Percentiles rank a stretch among this genome's conserved stretches.
Evolutionary conservation across 2,797 vertebrate genomes (phyloP).

Genomic region (Chelon labrosus): DNA sequence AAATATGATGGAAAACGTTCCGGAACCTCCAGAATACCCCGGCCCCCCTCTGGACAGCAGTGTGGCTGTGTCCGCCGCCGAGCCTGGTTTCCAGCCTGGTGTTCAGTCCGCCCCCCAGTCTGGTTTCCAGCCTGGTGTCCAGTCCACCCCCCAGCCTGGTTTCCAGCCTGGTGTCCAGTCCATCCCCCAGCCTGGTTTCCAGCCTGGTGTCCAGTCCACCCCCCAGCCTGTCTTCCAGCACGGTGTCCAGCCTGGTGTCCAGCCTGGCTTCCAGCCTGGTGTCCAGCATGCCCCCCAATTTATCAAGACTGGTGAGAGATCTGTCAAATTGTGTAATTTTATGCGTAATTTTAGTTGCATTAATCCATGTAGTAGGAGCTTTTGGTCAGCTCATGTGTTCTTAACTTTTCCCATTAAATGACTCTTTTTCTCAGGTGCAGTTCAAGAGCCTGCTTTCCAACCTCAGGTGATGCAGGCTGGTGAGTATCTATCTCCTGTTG

Average conservation of each 20-base stretch:
- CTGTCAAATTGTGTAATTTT: too few species aligned
- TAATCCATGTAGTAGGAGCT: not conserved
- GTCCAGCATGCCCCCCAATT: too few species aligned
- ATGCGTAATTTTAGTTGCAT: not conserved
- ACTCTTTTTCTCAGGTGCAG: too few species aligned
- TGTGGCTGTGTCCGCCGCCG: not conserved
- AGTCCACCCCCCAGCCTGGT: not conserved
- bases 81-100: fast-evolving
- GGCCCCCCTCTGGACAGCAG: slow-evolving; percentile 1
- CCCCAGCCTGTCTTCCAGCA: fast-evolving
- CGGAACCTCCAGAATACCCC: slow-evolving; percentile 53
- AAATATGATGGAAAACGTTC: slow-evolving; percentile 51
- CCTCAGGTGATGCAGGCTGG: not conserved
- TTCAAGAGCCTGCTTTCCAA: not conserved
- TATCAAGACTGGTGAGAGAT: too few species aligned
- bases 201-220: fast-evolving
- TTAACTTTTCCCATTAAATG: too few species aligned
- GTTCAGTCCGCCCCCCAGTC: fast-evolving
- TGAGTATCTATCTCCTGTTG: slow-evolving; percentile 23
- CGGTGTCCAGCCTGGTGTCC: fast-evolving
- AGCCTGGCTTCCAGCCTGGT: not conserved
- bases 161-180: fast-evolving
- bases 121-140: fast-evolving
- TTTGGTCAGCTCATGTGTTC: not conserved
- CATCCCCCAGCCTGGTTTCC: fast-evolving